Evolutionary conservation across 2,113 vertebrate species (phyloP).

Genomic region (Piaya cayana): DNA sequence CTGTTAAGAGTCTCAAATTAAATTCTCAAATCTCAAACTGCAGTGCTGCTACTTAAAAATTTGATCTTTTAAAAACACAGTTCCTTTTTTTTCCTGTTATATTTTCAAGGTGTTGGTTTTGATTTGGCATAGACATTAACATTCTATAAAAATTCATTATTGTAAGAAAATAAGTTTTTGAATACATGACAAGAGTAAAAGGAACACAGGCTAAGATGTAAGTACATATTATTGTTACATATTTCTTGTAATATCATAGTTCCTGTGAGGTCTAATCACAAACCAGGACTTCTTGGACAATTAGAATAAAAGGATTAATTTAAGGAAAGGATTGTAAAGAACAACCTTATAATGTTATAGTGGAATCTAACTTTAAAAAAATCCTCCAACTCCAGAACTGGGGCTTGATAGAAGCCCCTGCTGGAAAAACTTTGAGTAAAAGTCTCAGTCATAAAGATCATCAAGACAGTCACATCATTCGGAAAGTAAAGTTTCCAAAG

Average conservation of each 20-base stretch:
- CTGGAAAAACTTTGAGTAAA: not conserved
- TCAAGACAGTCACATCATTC: not conserved
- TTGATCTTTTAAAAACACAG: fast-evolving
- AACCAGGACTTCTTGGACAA: not conserved
- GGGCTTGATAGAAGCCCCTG: not conserved
- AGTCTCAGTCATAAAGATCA: not conserved
- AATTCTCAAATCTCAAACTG: not conserved
- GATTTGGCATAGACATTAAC: not conserved
- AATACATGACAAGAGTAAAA: not conserved
- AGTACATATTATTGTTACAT: not conserved
- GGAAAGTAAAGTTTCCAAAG: not conserved
- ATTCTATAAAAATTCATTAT: not conserved
- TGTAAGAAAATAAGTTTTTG: not conserved
- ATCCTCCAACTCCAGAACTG: not conserved
- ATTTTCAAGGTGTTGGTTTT: not conserved
- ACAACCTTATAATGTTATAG: not conserved
- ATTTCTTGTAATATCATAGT: not conserved
- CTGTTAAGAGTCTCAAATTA: not conserved
- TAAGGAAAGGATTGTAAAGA: not conserved
- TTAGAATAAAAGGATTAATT: not conserved
- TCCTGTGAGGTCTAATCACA: not conserved
- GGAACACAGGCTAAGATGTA: not conserved
- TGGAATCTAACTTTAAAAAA: not conserved
- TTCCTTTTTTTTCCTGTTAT: not conserved
- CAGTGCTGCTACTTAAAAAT: not conserved